Conservation (phyloP, 2,888 invertebrate species). For the Pandemis corylana region DNA sequence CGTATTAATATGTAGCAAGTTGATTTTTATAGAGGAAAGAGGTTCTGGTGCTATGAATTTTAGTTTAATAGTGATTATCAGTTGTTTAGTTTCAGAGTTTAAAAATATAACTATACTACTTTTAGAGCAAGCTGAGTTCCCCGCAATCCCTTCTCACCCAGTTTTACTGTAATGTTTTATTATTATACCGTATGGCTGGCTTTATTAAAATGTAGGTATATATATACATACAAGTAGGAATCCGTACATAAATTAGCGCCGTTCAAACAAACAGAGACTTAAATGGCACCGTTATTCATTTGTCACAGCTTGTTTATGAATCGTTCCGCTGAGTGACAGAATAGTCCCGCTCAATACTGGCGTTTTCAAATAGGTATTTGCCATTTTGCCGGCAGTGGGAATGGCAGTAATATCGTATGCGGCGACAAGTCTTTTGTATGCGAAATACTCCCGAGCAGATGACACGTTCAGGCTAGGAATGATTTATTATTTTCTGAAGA, state of each 20-base stretch:
- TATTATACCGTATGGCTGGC: no score
- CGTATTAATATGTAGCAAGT: no score
- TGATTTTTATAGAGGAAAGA: no score
- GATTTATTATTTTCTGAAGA: constrained; percentile 67
- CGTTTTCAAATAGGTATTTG: constrained; percentile 49
- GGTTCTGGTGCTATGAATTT: no score
- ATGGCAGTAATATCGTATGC: constrained; percentile 57
- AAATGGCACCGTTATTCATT: constrained; percentile 33
- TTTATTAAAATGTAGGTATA: no score
- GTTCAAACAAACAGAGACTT: constrained; percentile 18
- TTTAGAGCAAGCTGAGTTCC: no score
- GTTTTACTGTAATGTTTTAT: no score
- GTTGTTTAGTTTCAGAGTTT: no score
- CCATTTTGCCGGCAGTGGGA: constrained; percentile 58
- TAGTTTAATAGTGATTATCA: no score
- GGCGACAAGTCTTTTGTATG: constrained; percentile 56
- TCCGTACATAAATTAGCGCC: not conserved
- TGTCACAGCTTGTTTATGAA: constrained; percentile 37
- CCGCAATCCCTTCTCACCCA: no score
- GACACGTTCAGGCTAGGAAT: constrained; percentile 62
- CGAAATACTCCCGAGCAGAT: constrained; percentile 35
- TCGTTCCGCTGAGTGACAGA: constrained; percentile 37
- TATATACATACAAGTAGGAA: no score
- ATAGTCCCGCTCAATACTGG: constrained; percentile 29
- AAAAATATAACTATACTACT: no score